Conservation (phyloP, 2,113 vertebrate species). For the Odocoileus virginianus region DNA sequence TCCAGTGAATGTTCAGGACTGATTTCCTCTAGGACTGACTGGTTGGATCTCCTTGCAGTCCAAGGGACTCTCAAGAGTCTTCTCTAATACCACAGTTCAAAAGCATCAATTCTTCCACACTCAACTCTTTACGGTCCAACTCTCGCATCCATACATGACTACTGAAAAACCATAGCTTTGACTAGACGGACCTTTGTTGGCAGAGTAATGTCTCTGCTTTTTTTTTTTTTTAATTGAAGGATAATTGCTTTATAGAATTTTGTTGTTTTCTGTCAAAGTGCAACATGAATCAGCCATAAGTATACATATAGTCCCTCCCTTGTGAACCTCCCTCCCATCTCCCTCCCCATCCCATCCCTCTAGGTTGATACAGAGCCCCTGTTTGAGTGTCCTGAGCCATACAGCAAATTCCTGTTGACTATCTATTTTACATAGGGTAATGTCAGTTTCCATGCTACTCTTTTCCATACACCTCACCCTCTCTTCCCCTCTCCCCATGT, state of each 20-base stretch:
- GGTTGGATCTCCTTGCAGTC: background rate
- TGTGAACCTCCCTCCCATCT: background rate
- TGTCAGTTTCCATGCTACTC: background rate
- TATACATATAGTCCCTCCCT: background rate
- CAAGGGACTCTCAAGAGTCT: background rate
- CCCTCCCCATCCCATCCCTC: background rate
- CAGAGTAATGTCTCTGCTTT: background rate
- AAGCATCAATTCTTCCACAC: background rate
- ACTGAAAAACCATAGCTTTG: background rate
- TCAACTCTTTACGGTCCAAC: background rate
- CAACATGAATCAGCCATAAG: background rate
- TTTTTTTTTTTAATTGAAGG: background rate
- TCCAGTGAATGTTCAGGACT: background rate
- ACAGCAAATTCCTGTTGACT: background rate
- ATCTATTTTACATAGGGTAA: background rate
- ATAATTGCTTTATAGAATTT: background rate
- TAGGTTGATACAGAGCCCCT: background rate
- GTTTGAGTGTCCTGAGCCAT: background rate
- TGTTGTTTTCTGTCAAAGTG: background rate
- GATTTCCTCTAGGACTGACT: background rate
- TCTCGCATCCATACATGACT: background rate
- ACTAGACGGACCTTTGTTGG: background rate
- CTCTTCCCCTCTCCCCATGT: background rate
- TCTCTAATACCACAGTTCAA: background rate
- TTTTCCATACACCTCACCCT: background rate